phyloP scores from a whole-genome alignment of 2,113 vertebrate genomes.

The Clupea harengus region DNA sequence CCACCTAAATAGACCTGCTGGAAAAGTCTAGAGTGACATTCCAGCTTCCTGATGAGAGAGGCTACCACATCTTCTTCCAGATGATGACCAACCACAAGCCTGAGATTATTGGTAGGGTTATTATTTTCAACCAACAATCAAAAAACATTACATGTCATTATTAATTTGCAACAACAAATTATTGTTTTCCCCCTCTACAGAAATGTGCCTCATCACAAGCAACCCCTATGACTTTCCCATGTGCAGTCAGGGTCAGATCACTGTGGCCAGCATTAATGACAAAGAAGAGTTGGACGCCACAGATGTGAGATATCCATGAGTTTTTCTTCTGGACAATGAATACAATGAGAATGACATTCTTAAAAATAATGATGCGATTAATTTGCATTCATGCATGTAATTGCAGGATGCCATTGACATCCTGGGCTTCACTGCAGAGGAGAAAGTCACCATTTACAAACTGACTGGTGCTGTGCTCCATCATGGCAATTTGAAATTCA shows the following conservation, averaged over 20 bases:
- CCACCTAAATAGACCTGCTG: slow-evolving; percentile 37
- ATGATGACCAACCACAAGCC: slow-evolving; percentile 55
- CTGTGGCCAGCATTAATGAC: slow-evolving; percentile 80
- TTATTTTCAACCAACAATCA: neutral
- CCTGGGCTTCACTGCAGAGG: neutral
- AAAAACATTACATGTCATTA: neutral
- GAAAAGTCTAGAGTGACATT: slow-evolving; percentile 52
- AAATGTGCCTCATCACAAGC: slow-evolving; percentile 71
- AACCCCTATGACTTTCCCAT: slow-evolving; percentile 81
- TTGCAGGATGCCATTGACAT: neutral
- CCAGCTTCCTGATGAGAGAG: slow-evolving; percentile 53
- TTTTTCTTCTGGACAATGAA: neutral
- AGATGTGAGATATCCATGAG: slow-evolving; percentile 63
- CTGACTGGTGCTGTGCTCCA: slow-evolving; percentile 69
- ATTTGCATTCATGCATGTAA: too few relatives aligned
- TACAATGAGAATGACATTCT: neutral
- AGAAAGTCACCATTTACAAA: slow-evolving; percentile 30
- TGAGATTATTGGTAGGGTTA: slow-evolving; percentile 46
- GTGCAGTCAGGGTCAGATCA: slow-evolving; percentile 82
- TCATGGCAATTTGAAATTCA: slow-evolving; percentile 79
- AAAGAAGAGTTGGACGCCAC: slow-evolving; percentile 82
- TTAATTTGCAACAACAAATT: neutral
- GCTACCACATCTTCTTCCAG: slow-evolving; percentile 54
- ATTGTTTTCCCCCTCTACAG: slow-evolving; percentile 38
- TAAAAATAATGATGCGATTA: neutral